A percentile compares a stretch with the other conserved stretches of the same genome.
Conservation (phyloP, 2,888 invertebrate genomes). For the Megamerina dolium region DNA sequence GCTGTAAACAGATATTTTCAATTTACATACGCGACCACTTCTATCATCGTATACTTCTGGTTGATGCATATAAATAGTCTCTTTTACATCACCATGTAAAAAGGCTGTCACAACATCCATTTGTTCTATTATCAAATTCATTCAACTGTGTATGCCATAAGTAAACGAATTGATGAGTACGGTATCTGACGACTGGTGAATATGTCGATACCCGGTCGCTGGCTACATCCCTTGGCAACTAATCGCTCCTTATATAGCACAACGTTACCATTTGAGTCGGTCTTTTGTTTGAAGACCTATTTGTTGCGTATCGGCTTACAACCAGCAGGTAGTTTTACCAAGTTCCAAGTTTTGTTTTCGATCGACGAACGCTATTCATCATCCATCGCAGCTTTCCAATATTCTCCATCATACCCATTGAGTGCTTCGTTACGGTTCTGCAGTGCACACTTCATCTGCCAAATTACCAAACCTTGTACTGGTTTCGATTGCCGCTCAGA, state of each 20-base stretch:
- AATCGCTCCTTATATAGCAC: conserved; percentile 21
- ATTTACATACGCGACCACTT: conserved; percentile 5
- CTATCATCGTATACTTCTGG: conserved; percentile 14
- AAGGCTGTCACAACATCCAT: conserved; percentile 17
- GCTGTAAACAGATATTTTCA: conserved; percentile 17
- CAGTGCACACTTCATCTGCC: too few species aligned
- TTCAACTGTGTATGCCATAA: conserved; percentile 13
- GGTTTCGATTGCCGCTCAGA: too few species aligned
- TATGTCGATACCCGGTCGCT: conserved; percentile 21
- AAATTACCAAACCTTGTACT: too few species aligned
- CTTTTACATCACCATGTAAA: conserved; percentile 13
- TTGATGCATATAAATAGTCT: conserved; percentile 12
- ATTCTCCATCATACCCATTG: too few species aligned
- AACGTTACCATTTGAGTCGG: conserved; percentile 19
- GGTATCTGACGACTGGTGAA: conserved; percentile 21
- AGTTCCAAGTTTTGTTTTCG: conserved; percentile 12
- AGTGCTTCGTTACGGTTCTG: too few species aligned
- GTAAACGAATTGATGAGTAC: conserved; percentile 18
- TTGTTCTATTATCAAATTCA: conserved; percentile 6
- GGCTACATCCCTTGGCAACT: conserved; percentile 27
- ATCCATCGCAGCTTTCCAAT: conserved; percentile 13
- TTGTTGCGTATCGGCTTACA: too few species aligned
- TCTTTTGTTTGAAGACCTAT: conserved; percentile 27
- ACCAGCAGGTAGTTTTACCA: conserved; percentile 11
- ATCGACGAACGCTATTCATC: conserved; percentile 13